Percentiles rank a stretch among this genome's conserved stretches.
These are phyloP conservation scores for Acronicta alni DNA, from an alignment of 2,888 invertebrate genomes.

Conservation along the genomic window DNA sequence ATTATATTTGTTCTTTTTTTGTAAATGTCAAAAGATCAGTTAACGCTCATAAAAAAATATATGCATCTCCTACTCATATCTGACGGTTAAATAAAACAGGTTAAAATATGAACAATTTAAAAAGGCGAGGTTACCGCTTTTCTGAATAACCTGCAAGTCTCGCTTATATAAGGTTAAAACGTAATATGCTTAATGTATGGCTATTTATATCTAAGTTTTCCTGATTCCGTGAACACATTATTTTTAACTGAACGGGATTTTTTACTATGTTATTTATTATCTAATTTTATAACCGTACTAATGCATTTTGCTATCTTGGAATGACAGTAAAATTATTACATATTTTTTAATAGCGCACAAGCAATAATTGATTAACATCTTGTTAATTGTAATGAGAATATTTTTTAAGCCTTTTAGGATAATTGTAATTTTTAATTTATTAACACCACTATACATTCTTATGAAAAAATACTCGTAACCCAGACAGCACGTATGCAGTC, in stretches of 20 bases:
- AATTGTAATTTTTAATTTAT: no score
- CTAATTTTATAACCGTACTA: slow-evolving; percentile 6
- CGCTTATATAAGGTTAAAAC: slow-evolving; percentile 17
- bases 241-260: slow-evolving; percentile 20
- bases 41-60: slow-evolving; percentile 20
- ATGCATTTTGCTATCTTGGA: not conserved
- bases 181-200: slow-evolving; percentile 24
- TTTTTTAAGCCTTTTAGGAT: no score
- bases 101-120: slow-evolving; percentile 7
- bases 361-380: no score
- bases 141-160: slow-evolving; percentile 7
- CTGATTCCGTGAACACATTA: slow-evolving; percentile 35
- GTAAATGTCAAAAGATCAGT: slow-evolving; percentile 18
- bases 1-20: not conserved
- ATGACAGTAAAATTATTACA: not conserved
- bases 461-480: no score
- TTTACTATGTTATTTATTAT: slow-evolving; percentile 5
- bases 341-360: no score
- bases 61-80: slow-evolving; percentile 6
- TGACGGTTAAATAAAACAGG: slow-evolving; percentile 23
- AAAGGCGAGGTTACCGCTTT: slow-evolving; percentile 13
- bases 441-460: no score
- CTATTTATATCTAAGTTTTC: slow-evolving; percentile 21
- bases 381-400: no score
- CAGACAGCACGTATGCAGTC: no score